A percentile compares a stretch with the other conserved stretches of the same genome.
phyloP scores from a whole-genome alignment of 2,888 invertebrate genomes.

The Melanophora roralis region DNA sequence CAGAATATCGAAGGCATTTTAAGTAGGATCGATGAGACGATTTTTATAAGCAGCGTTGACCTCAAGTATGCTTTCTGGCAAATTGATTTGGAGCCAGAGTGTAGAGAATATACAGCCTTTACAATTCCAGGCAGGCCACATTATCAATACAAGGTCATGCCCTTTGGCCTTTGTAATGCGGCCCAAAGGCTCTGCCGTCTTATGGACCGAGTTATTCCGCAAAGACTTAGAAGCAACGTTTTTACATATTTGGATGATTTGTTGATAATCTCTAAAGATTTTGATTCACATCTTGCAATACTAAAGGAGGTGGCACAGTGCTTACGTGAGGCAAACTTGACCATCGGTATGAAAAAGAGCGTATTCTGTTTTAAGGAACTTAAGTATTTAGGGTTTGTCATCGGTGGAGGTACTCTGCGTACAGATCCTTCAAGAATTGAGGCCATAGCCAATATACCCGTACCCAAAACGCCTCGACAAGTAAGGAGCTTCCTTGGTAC shows the following conservation, averaged over 20 bases:
- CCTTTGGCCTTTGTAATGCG: background rate
- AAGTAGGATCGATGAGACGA: constrained; percentile 59
- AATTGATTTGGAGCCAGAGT: constrained; percentile 27
- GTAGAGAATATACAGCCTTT: constrained; percentile 32
- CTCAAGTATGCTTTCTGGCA: constrained; percentile 47
- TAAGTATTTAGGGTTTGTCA: background rate
- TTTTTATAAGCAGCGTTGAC: constrained; percentile 65
- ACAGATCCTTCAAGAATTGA: background rate
- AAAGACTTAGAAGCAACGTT: too few relatives aligned
- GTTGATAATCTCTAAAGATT: background rate
- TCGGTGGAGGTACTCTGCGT: background rate
- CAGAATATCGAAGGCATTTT: constrained; percentile 50
- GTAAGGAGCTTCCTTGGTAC: constrained; percentile 20
- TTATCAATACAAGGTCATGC: too few relatives aligned
- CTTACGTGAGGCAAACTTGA: background rate
- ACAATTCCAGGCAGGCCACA: background rate
- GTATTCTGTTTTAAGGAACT: background rate
- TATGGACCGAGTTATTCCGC: background rate
- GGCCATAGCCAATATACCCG: background rate
- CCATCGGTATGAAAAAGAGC: background rate
- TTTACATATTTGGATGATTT: too few relatives aligned
- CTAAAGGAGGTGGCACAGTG: background rate
- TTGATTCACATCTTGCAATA: background rate
- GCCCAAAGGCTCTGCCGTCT: background rate
- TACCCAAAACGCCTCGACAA: background rate